Conservation (phyloP, 2,797 vertebrate genomes). For the Acipenser oxyrinchus region DNA sequence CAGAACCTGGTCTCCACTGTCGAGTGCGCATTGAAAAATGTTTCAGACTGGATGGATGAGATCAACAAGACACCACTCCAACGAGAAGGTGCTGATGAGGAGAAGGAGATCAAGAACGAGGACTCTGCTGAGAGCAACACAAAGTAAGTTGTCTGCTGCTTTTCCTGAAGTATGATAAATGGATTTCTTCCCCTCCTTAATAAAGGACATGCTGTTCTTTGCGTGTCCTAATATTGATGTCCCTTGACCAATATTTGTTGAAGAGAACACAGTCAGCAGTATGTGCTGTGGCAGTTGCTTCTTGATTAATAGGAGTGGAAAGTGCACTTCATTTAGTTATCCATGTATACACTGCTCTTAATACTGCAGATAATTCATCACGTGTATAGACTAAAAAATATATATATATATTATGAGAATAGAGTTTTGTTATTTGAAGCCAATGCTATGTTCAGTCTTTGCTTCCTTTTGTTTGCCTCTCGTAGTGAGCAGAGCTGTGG, state of each 20-base stretch:
- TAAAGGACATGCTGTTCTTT: not conserved
- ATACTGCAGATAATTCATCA: too few species aligned
- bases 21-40: slow-evolving; percentile 92
- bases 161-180: not conserved
- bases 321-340: not conserved
- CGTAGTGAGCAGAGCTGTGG: slow-evolving; percentile 78
- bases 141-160: slow-evolving; percentile 54
- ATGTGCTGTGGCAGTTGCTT: too few species aligned
- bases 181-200: not conserved
- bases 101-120: slow-evolving; percentile 38
- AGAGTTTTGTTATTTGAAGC: not conserved
- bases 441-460: not conserved
- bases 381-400: too few species aligned
- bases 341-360: too few species aligned
- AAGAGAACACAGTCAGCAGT: not conserved
- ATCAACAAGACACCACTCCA: slow-evolving; percentile 43
- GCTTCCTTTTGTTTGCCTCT: slow-evolving; percentile 12
- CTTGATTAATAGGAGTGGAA: not conserved
- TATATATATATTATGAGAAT: not conserved
- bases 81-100: slow-evolving; percentile 45
- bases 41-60: slow-evolving; percentile 94
- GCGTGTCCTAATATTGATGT: not conserved
- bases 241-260: not conserved
- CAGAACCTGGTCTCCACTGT: slow-evolving; percentile 96
- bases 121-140: slow-evolving; percentile 64